Base-by-base conservation (phyloP, 2,113 vertebrate species). In the Heterochromis multidens region DNA sequence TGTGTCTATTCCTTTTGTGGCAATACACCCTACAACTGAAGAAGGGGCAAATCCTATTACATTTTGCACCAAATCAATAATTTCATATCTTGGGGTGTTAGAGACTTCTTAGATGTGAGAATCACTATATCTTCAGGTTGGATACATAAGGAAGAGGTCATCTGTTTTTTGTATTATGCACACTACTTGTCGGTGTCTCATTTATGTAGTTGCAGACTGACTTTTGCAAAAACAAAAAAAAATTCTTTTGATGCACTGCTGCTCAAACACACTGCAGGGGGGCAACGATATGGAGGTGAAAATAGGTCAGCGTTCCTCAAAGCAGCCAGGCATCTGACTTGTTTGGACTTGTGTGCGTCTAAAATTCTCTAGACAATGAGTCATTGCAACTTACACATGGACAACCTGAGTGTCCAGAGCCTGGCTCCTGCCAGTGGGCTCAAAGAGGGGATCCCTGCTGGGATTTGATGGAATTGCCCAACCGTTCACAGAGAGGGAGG, bases 381-480 rank as follows among this genome's bases (percentile, higher is more conserved):
- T 40, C 54, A 62, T 33, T 35, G 12, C 37, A 65, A 19, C 82
- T 31, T 29, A 60, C 70, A 52, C 46, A 56, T 7, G 72, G 79
- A 37, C 77, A 82, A 62, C 23, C 65, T 13, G 27, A 81, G 33
- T 31, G 79, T 60, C 58, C 62, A 29, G 59, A 78, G 63, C 49
- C 70, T 14, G 43, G 37, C 61, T 84, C 4, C 81, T 82, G 88
- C 70, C 85, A 87, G 83, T 61, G 79, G 80, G 86, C 89, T 90
- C 84, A 89, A 84, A 81, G 81, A 76, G 54, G 81, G 83, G 35
- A 14, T 74, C 65, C 83, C 86, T 84, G 81, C 82, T 88, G 91
- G 85, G 82, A 84, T 84, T 79, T 79, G 87, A 89, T 57, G 76
- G 72, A 85, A 79, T 76, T 81, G 83, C 84, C 84, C 82, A 82